These are phyloP conservation scores for Hypselothyrea guttata DNA, from an alignment of 2,888 invertebrate species.

Conservation along the genomic window DNA sequence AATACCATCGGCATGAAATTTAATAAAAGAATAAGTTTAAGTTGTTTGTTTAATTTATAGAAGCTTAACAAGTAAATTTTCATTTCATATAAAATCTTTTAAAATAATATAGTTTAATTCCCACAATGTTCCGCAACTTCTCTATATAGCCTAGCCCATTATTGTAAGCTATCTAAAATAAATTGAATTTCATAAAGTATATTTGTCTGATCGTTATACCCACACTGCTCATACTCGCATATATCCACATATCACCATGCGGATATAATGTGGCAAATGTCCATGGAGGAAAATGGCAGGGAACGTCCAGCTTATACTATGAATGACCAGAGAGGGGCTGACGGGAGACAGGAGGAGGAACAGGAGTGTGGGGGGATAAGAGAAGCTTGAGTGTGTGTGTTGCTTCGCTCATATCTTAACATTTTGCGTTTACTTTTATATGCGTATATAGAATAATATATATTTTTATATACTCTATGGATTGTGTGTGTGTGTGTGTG, in stretches of 20 bases:
- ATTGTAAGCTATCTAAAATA: constrained; percentile 50
- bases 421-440: constrained; percentile 50
- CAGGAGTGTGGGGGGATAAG: neutral
- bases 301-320: constrained; percentile 15
- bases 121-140: constrained; percentile 30
- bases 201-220: constrained; percentile 55
- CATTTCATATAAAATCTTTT: too few species aligned
- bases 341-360: constrained; percentile 7
- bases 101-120: too few species aligned
- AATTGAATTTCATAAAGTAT: constrained; percentile 72
- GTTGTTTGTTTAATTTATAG: too few species aligned
- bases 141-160: constrained; percentile 16
- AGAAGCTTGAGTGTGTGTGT: constrained; percentile 7
- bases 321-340: neutral
- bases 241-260: constrained; percentile 12
- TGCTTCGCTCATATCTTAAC: constrained; percentile 62
- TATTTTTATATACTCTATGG: constrained; percentile 9
- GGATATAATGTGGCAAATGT: constrained; percentile 36
- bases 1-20: too few species aligned
- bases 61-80: too few species aligned
- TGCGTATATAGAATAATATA: constrained; percentile 31
- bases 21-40: too few species aligned
- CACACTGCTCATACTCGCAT: constrained; percentile 11
- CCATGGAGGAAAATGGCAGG: constrained; percentile 17
- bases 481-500: constrained; percentile 15